Evolutionary conservation across 2,113 vertebrate genomes (phyloP), one percentile per base, ranked within the genome.

Genomic region (Mus musculus): DNA sequence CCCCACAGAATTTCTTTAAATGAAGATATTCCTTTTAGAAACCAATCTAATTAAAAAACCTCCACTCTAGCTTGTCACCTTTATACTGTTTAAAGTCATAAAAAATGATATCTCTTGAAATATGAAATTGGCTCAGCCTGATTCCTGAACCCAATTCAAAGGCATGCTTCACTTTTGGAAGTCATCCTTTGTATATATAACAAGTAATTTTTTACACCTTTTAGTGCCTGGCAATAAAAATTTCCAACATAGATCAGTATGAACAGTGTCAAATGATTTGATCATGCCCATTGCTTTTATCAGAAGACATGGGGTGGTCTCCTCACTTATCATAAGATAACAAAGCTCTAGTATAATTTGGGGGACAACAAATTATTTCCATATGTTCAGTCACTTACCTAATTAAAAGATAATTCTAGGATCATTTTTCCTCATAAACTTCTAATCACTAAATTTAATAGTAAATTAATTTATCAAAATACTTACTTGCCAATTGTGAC

Each of bases 11-110:
- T 76, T 85, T 94, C 59, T 54, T 93, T 92, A 19, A 56, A 22
- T 75, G 30, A 22, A 88, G n/a, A 78, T 84, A 78, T 82, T 11
- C 8, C 88, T 96, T 92, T 73, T 12, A 14, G 86, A 85, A 46
- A 65, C 22, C 14, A 78, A 22, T 72, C 28, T 59, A 9, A 84
- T 94, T 81, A 87, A 92, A 92, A 93, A 86, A 90, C n/a, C 90
- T 92, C 30, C 4, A 67, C 2, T 28, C 1, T 85, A 85, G 80
- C 39, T 6, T 90, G 71, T 59, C 42, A 76, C 4, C 72, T 52
- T 0, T 82, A 49, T 85, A 73, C 65, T 88, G 8, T 59, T 78
- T 5, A 36, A 59, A 39, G 8, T 65, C 65, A 84, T 90, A 91
- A 90, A 80, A 89, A 67, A 7, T 39, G 12, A 22, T 52, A 16